Percentiles rank a stretch among this genome's conserved stretches.
Evolutionary conservation across 2,113 vertebrate genomes (phyloP).

Genomic region (Petaurus breviceps): DNA sequence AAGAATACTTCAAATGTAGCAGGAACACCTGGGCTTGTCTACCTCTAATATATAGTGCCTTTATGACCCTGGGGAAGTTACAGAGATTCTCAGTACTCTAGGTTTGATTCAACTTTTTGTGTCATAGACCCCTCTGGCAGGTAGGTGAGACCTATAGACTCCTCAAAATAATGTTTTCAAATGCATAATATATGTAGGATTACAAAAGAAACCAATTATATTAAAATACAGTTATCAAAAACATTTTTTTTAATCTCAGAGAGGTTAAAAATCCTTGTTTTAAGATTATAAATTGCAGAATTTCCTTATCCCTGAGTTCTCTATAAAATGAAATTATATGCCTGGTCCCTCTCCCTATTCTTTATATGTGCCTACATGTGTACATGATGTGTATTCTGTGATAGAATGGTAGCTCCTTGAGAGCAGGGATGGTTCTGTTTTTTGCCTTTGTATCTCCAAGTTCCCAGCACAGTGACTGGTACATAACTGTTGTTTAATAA

Average conservation of each 20-base stretch:
- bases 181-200: background rate
- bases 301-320: background rate
- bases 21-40: background rate
- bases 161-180: background rate
- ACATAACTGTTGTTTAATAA: background rate
- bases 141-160: background rate
- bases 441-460: background rate
- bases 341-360: background rate
- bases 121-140: background rate
- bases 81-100: background rate
- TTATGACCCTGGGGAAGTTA: background rate
- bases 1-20: background rate
- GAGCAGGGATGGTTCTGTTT: background rate
- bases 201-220: background rate
- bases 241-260: background rate
- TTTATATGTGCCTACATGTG: background rate
- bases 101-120: background rate
- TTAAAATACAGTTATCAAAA: background rate
- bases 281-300: background rate
- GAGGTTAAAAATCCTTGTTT: background rate
- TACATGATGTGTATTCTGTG: background rate
- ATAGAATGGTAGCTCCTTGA: background rate
- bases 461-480: background rate
- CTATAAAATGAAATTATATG: background rate
- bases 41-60: background rate